Percentiles rank a stretch among this genome's conserved stretches.
phyloP scores from a whole-genome alignment of 1,140 invertebrate genomes.

The Lamellibrachia luymesi region DNA sequence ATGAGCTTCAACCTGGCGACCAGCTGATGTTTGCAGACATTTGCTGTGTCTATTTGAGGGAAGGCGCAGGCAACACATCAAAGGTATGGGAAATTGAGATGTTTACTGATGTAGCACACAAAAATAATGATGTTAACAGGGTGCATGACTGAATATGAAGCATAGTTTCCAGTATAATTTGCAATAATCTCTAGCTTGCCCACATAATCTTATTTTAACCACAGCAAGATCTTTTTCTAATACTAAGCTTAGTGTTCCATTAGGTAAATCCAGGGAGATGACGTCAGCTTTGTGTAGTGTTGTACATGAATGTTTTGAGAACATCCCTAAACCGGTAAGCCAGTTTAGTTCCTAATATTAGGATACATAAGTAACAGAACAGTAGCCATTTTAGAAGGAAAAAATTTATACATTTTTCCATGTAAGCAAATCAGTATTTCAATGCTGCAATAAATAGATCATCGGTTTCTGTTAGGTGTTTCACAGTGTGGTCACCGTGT shows the following conservation, averaged over 20 bases:
- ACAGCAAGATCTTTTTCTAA: too few relatives aligned
- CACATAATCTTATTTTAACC: not conserved
- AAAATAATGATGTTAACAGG: too few relatives aligned
- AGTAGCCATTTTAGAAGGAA: too few relatives aligned
- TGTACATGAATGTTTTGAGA: too few relatives aligned
- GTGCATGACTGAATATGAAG: not conserved
- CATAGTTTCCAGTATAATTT: not conserved
- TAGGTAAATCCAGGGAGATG: not conserved
- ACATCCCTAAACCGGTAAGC: too few relatives aligned
- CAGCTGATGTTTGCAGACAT: conserved; percentile 46
- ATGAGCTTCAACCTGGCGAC: conserved; percentile 46
- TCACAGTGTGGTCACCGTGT: not conserved
- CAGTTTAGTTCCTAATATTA: too few relatives aligned
- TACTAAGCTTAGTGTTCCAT: not conserved
- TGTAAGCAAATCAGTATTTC: not conserved
- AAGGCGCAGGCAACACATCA: not conserved
- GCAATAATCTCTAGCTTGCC: not conserved
- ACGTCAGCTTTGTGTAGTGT: too few relatives aligned
- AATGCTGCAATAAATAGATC: not conserved
- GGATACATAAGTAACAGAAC: too few relatives aligned
- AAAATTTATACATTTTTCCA: too few relatives aligned
- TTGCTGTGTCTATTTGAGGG: conserved; percentile 34
- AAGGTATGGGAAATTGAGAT: not conserved
- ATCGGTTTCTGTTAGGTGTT: not conserved
- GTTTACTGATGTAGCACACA: too few relatives aligned